phyloP scores from a whole-genome alignment of 2,888 invertebrate genomes.

The Limulus polyphemus region DNA sequence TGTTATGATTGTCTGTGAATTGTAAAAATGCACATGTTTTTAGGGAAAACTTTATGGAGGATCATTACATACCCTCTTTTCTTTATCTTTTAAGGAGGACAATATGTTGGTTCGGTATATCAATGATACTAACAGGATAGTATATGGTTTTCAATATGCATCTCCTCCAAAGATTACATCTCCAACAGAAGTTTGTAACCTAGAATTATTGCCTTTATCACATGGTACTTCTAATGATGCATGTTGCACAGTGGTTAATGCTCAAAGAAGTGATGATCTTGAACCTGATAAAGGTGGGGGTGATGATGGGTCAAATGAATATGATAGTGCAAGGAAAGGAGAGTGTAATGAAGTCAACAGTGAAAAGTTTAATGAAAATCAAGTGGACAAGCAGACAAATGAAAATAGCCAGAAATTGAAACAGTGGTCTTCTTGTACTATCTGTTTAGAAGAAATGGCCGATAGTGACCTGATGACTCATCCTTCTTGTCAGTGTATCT shows the following conservation, averaged over 20 bases:
- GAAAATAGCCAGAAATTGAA: slow-evolving; percentile 2
- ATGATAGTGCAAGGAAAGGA: no score
- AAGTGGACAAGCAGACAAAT: no score
- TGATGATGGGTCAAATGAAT: no score
- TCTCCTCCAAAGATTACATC: not conserved
- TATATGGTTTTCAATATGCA: slow-evolving; percentile 33
- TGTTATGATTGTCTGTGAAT: no score
- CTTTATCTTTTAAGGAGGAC: slow-evolving; percentile 41
- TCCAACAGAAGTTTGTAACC: not conserved
- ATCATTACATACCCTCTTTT: not conserved
- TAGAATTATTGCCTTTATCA: not conserved
- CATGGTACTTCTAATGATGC: not conserved
- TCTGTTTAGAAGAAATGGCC: slow-evolving; percentile 49
- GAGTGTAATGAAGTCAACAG: no score
- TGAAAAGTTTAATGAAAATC: no score
- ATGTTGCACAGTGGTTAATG: no score
- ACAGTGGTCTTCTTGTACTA: slow-evolving; percentile 42
- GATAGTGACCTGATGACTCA: slow-evolving; percentile 45
- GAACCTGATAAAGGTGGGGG: not conserved
- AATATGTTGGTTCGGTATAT: slow-evolving; percentile 43
- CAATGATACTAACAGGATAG: slow-evolving; percentile 38
- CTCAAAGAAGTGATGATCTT: not conserved
- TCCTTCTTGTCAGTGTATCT: slow-evolving; percentile 44
- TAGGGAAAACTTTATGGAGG: not conserved
- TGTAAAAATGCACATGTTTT: no score